Evolutionary conservation across 2,888 invertebrate species (phyloP).

Genomic region (Luffia ferchaultella): DNA sequence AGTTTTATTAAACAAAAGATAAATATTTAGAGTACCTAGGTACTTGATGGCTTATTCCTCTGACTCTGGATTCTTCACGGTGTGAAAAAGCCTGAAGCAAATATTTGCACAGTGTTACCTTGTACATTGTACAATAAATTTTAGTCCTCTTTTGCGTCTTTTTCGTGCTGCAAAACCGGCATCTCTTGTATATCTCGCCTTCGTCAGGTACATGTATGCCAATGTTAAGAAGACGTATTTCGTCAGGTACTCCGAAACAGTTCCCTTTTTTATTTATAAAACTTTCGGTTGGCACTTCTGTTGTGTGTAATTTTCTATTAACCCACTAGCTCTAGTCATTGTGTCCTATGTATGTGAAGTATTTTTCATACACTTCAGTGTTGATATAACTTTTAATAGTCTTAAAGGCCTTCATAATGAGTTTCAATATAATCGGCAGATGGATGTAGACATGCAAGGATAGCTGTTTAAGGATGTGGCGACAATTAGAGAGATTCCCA

Average conservation of each 20-base stretch:
- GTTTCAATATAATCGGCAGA: too few species aligned
- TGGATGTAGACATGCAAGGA: too few species aligned
- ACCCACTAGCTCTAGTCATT: not conserved
- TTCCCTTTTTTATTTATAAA: not conserved
- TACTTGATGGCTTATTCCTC: too few species aligned
- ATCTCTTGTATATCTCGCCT: slow-evolving; percentile 21
- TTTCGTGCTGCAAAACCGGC: slow-evolving; percentile 23
- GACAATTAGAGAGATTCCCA: too few species aligned
- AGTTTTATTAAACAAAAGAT: too few species aligned
- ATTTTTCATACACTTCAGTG: too few species aligned
- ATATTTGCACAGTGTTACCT: not conserved
- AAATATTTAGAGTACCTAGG: too few species aligned
- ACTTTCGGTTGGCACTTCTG: not conserved
- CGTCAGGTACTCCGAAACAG: slow-evolving; percentile 18
- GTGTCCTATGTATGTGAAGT: too few species aligned
- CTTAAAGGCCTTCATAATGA: too few species aligned
- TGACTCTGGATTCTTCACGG: too few species aligned
- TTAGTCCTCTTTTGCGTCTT: slow-evolving; percentile 15
- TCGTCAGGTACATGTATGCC: slow-evolving; percentile 23
- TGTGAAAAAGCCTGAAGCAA: not conserved
- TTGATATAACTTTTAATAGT: too few species aligned
- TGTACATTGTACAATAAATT: slow-evolving; percentile 5
- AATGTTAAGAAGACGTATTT: slow-evolving; percentile 22
- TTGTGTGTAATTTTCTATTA: not conserved
- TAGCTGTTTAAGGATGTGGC: too few species aligned